phyloP scores from a whole-genome alignment of 2,113 vertebrate genomes.

The Myotis davidii region DNA sequence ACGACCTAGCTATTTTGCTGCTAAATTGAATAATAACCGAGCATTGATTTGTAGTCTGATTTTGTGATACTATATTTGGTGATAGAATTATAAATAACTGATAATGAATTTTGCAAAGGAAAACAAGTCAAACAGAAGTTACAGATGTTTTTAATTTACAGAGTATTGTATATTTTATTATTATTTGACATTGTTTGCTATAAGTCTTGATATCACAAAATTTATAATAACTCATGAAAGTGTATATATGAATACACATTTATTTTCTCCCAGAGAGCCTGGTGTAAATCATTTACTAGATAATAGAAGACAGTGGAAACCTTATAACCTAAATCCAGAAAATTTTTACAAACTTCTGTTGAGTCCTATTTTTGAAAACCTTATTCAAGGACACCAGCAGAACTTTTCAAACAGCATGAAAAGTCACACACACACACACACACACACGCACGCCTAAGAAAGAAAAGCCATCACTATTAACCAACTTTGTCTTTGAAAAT shows the following conservation, averaged over 20 bases:
- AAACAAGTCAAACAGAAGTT: neutral
- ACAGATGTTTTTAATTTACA: neutral
- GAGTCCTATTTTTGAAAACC: slow-evolving; percentile 17
- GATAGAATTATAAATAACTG: neutral
- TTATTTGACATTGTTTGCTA: neutral
- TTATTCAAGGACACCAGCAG: slow-evolving; percentile 40
- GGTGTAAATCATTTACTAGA: slow-evolving; percentile 46
- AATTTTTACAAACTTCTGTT: neutral
- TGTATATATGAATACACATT: neutral
- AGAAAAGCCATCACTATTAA: neutral
- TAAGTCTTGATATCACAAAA: neutral
- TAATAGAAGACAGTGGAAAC: slow-evolving; percentile 48
- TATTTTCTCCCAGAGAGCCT: neutral
- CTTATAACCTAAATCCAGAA: slow-evolving; percentile 32
- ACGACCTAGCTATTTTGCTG: neutral
- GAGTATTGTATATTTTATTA: neutral
- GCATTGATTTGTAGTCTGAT: slow-evolving; percentile 4
- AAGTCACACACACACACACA: neutral
- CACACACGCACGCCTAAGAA: neutral
- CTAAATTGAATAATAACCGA: neutral
- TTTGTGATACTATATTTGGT: neutral
- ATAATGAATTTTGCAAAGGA: slow-evolving; percentile 14
- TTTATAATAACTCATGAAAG: neutral
- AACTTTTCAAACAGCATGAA: slow-evolving; percentile 41
- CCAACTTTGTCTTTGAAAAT: slow-evolving; percentile 37